Percentiles rank a stretch among this genome's conserved stretches.
Conservation (phyloP, 2,888 invertebrate species). For the Protonemura montana region DNA sequence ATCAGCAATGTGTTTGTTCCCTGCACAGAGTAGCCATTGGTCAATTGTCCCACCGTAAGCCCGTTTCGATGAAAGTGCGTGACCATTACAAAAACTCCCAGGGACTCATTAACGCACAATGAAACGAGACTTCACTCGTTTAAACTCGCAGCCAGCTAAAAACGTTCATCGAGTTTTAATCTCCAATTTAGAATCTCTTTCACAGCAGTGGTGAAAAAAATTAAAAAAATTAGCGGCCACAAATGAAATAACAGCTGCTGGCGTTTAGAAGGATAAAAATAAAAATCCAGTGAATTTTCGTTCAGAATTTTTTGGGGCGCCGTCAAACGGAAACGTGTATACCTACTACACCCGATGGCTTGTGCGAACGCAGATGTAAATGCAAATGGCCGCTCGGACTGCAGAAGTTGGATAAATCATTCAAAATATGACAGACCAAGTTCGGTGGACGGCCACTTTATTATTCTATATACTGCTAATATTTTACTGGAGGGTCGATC, state of each 20-base stretch:
- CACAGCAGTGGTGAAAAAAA: background rate
- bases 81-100: too few species aligned
- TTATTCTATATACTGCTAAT: background rate
- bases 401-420: background rate
- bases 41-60: too few species aligned
- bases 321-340: background rate
- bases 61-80: too few species aligned
- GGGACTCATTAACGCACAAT: background rate
- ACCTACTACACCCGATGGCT: background rate
- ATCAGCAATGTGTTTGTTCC: too few species aligned
- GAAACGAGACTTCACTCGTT: background rate
- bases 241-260: background rate
- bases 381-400: background rate
- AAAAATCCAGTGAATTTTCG: background rate
- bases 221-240: background rate
- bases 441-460: background rate
- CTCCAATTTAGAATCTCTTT: background rate
- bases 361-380: background rate
- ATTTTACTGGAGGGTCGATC: background rate
- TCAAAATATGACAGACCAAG: background rate
- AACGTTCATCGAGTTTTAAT: background rate
- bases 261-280: background rate
- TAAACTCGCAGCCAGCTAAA: background rate
- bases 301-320: too few species aligned
- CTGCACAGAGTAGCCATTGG: too few species aligned